A percentile compares a stretch with the other conserved stretches of the same genome.
These are phyloP conservation scores for Callocephalon fimbriatum DNA, from an alignment of 2,113 vertebrate species.

Conservation along the genomic window DNA sequence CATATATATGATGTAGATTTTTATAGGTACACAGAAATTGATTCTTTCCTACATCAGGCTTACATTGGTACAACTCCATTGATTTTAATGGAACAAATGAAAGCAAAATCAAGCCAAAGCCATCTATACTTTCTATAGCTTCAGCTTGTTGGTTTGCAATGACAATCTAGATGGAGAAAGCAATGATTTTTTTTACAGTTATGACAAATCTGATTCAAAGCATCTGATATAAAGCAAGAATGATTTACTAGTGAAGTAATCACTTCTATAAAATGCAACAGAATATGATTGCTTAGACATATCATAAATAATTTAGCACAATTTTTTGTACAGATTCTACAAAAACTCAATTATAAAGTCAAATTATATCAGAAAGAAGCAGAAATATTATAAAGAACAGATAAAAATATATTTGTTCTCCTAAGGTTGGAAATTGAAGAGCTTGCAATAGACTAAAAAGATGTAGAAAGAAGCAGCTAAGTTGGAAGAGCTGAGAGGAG, in stretches of 20 bases:
- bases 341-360: neutral
- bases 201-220: slow-evolving; percentile 35
- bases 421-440: neutral
- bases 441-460: neutral
- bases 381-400: neutral
- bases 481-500: neutral
- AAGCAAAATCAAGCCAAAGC: slow-evolving; percentile 31
- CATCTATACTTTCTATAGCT: neutral
- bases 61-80: slow-evolving; percentile 67
- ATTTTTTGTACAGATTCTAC: neutral
- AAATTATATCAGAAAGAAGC: neutral
- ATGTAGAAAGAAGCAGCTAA: neutral
- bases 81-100: slow-evolving; percentile 49
- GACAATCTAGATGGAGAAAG: slow-evolving; percentile 52
- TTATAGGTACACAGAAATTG: neutral
- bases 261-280: neutral
- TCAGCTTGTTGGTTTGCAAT: slow-evolving; percentile 55
- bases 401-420: neutral
- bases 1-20: neutral
- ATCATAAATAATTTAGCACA: slow-evolving; percentile 19
- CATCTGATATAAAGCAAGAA: slow-evolving; percentile 49
- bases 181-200: slow-evolving; percentile 40
- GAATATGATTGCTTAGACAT: slow-evolving; percentile 7
- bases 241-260: slow-evolving; percentile 28
- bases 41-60: neutral